Conservation (phyloP, 2,797 vertebrate genomes). For the Siniperca undulata region DNA sequence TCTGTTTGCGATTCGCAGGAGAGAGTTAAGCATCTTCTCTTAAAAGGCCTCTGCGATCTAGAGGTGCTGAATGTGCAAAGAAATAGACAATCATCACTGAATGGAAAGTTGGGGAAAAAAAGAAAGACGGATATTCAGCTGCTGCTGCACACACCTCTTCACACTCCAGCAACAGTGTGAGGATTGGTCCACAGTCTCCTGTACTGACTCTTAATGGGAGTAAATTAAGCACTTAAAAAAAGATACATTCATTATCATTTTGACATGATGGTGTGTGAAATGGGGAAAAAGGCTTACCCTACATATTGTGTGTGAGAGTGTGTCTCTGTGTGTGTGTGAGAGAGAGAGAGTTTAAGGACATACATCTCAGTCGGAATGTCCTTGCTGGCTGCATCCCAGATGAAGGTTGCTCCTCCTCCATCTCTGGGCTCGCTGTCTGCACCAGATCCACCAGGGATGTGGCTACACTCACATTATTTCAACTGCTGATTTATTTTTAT, state of each 20-base stretch:
- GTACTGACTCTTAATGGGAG: neutral
- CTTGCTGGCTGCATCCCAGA: constrained; percentile 40
- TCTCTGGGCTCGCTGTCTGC: constrained; percentile 29
- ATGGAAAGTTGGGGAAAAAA: neutral
- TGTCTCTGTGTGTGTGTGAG: constrained; percentile 4
- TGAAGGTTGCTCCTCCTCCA: constrained; percentile 54
- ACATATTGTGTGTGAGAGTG: constrained; percentile 15
- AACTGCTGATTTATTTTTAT: constrained; percentile 18
- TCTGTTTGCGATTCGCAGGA: constrained; percentile 8
- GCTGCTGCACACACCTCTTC: constrained; percentile 8
- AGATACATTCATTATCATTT: constrained; percentile 18
- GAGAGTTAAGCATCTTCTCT: constrained; percentile 25
- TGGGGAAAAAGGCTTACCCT: constrained; percentile 27
- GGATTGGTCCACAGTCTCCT: neutral
- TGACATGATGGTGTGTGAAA: constrained; percentile 31
- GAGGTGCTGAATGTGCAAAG: constrained; percentile 2
- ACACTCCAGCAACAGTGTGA: constrained; percentile 14
- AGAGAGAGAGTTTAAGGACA: constrained; percentile 13
- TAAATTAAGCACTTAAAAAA: neutral
- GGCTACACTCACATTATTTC: constrained; percentile 19
- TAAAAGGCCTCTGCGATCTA: neutral
- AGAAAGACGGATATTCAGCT: constrained; percentile 10
- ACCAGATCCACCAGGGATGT: constrained; percentile 44
- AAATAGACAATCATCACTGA: constrained; percentile 3
- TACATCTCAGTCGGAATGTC: constrained; percentile 3